Conservation (phyloP, 2,797 vertebrate genomes). For the Aselliscus stoliczkanus region DNA sequence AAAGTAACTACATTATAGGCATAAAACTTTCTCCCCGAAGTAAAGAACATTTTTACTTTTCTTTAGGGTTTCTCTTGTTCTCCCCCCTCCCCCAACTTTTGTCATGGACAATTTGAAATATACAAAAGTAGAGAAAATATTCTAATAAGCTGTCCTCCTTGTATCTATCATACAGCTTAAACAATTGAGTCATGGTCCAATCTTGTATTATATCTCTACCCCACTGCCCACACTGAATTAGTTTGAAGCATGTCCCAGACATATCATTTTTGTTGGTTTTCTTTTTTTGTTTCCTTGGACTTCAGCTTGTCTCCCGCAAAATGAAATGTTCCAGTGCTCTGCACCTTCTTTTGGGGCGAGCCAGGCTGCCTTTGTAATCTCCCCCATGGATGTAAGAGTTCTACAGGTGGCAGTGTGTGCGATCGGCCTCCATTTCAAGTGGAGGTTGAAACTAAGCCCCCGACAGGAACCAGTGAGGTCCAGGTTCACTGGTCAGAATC, state of each 20-base stretch:
- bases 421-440: neutral
- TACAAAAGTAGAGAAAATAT: constrained; percentile 1
- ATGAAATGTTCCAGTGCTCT: neutral
- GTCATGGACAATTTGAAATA: neutral
- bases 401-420: neutral
- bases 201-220: neutral
- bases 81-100: neutral
- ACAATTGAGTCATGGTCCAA: neutral
- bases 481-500: neutral
- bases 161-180: neutral
- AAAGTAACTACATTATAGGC: neutral
- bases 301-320: neutral
- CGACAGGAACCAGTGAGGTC: neutral
- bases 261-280: neutral
- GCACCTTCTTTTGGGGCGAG: neutral
- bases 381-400: neutral
- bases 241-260: neutral
- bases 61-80: neutral
- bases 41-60: constrained; percentile 15
- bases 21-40: neutral
- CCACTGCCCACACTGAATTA: neutral
- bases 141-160: neutral
- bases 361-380: neutral
- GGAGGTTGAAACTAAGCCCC: neutral
- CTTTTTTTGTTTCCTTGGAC: neutral